A percentile compares a stretch with the other conserved stretches of the same genome.
Evolutionary conservation across 2,888 invertebrate species (phyloP).

Genomic region (Limenitis camilla): DNA sequence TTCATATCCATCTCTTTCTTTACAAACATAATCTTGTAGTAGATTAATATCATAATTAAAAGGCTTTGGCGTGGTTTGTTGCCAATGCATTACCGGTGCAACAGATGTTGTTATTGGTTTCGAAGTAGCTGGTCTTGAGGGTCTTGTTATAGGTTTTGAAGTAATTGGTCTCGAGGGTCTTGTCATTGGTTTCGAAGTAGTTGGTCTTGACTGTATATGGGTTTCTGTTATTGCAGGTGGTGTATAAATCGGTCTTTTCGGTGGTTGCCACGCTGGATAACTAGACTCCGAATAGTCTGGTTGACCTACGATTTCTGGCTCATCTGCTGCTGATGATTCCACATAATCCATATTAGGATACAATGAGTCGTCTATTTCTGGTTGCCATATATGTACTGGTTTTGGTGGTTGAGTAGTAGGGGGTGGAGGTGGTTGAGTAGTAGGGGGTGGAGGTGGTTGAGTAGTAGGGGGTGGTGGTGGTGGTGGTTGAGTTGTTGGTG

Average conservation of each 20-base stretch:
- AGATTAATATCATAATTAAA: neutral
- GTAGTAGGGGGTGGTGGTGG: neutral
- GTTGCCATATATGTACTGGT: too few relatives aligned
- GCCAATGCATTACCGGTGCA: neutral
- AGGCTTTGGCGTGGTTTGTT: neutral
- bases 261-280: too few relatives aligned
- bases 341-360: too few relatives aligned
- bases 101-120: neutral
- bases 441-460: neutral
- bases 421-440: neutral
- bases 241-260: too few relatives aligned
- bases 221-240: too few relatives aligned
- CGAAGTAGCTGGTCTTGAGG: neutral
- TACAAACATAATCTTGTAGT: constrained; percentile 18
- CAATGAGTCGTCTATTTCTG: too few relatives aligned
- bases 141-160: neutral
- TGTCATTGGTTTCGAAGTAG: neutral
- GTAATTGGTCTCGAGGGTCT: neutral
- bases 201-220: too few relatives aligned
- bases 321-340: too few relatives aligned
- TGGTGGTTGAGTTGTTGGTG: neutral
- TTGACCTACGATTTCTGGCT: too few relatives aligned
- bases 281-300: too few relatives aligned
- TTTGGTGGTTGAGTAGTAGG: too few relatives aligned
- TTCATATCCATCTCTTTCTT: constrained; percentile 47